Evolutionary conservation across 1,140 invertebrate species (phyloP), one percentile per base, ranked within the genome.

Genomic region (Lithobius niger): DNA sequence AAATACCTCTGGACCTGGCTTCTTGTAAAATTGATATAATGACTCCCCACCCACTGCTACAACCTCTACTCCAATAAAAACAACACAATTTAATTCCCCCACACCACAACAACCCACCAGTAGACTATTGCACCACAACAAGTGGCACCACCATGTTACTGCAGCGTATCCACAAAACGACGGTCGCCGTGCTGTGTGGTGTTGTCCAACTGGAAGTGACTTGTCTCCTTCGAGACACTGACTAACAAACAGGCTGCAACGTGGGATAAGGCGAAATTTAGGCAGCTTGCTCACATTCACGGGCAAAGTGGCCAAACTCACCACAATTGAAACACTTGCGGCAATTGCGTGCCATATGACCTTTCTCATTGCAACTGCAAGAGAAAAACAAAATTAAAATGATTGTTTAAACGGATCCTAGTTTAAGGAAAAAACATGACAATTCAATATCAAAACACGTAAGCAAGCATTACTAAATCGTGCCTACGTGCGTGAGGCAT

Each of bases 291-390:
- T 59, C 54, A 42, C 64, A 65, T 45, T 65, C 65, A 3, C 66
- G 65, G 42, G 66, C 66, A 57, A 67, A 68, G 54, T 68, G 66
- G 13, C 66, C 66, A 18, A 62, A 56, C 28, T 61, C 60, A 71
- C 88, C 88, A 74, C 88, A 92, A 76, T 89, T 89, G 75, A 90
- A 92, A 76, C 88, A 93, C 45, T 55, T 55, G 19, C 54, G 43
- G 45, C 54, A 55, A 31, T 55, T 55, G 6, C 54, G 54, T 15
- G 54, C 54, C 54, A 55, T 24, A 27, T 55, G 54, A 40, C 54
- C 54, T 26, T 48, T 52, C 27, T 55, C 54, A 22, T 55, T 55
- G 45, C 54, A 55, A 13, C 54, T 55, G 26, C 10, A 50, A 47
- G 25, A 49, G 24, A 43, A 42, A 19, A 19, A 19, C 13, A 51